Base-by-base conservation (phyloP, 1,140 invertebrate genomes). In the Chironomus tepperi region DNA sequence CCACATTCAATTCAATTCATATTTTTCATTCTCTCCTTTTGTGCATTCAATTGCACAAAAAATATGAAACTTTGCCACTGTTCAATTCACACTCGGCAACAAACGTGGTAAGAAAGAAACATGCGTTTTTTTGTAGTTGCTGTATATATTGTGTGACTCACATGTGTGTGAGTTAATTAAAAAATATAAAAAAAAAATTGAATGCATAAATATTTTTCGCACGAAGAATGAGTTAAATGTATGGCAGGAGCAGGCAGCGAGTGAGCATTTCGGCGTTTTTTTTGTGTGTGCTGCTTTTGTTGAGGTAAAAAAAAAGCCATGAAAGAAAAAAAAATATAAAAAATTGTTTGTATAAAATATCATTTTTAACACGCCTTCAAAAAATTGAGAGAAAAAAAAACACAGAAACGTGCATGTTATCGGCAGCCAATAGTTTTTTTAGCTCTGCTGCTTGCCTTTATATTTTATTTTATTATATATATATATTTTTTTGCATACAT, bases 141-240 rank as follows among this genome's bases (percentile, higher is more conserved):
- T 70, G 16, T 18, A 34, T 34, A 5, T 34, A 5, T 34, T 34
- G 16, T 70, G 16, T 70, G 65, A 12, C 6, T 34, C 24, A 7
- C 65, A 21, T 70, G 16, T 70, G n/a, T 57, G 65, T 70, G 65
- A 70, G 65, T 70, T 70, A 70, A 70, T 70, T 70, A 70, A 70
- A 57, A 70, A 57, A 57, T 57, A 57, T n/a, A n/a, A n/a, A n/a
- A n/a, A n/a, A 34, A 19, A 70, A 70, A 70, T 70, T 70, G 65
- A 70, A 70, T 70, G 65, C 65, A 70, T 70, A 70, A 70, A 70
- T 70, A 70, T 70, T 70, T 70, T 70, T 70, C 65, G 65, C 65
- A 70, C 65, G 16, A 70, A 19, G 18, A 19, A 10, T 57, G 47
- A 12, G 47, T n/a, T 5, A 57, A 57, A n/a, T n/a, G 47, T 47